Evolutionary conservation across 2,113 vertebrate species (phyloP), one percentile per base, ranked within the genome.

Genomic region (Chaetodon trifascialis): DNA sequence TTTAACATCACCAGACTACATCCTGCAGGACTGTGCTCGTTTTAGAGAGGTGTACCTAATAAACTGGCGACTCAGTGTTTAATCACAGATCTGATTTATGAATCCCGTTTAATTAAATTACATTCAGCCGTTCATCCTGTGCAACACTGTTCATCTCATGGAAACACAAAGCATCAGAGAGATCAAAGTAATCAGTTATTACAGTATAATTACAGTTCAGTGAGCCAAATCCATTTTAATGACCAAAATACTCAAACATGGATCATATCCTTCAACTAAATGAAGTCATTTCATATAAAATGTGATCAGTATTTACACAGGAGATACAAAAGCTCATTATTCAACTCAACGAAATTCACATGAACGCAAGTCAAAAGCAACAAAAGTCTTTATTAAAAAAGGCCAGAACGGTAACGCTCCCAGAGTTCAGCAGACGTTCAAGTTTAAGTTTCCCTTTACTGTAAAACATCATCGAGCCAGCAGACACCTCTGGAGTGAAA

Each of bases 401-500:
- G 23, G 15, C 44, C 3, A 2, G 3, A 25, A 42, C 34, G 7
- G 23, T 11, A 70, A 30, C 49, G 46, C 23, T 75, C 44, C 23
- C 60, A 56, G 15, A 82, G 64, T 25, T 65, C 42, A 21, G 25
- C 40, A 64, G 11, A 21, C 9, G 1, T 23, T 51, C 11, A 14
- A 40, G 15, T 59, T 73, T 30, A 51, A 70, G 38, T 79, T 85
- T 84, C 68, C 75, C 76, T 77, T 54, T 80, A 75, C 9, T 58
- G 46, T 73, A 49, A 70, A 71, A 65, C n/a, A 56, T 67, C 17
- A 52, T 59, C 7, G 5, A 68, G 64, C 44, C 11, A 4, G 72
- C 86, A 42, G 81, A 83, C 40, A 85, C 75, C 49, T 73, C n/a
- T 54, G 54, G 25, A 69, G 19, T 46, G 54, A 49, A 59, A 44